Percentiles rank a stretch among this genome's conserved stretches.
phyloP scores from a whole-genome alignment of 2,888 invertebrate species.

The Nemotelus pantherinus region DNA sequence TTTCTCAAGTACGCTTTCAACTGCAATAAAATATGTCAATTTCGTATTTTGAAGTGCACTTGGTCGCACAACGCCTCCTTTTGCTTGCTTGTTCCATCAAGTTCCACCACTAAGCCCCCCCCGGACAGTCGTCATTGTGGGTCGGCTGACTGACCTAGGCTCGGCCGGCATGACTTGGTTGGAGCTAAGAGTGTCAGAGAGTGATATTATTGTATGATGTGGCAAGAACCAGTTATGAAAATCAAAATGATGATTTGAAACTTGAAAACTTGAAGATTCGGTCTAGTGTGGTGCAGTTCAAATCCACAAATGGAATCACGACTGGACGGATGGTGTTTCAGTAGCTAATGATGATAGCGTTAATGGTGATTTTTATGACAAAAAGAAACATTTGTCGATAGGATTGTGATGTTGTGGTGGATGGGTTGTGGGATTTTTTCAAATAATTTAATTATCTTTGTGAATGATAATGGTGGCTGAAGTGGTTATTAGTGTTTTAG shows the following conservation, averaged over 20 bases:
- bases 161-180: too few relatives aligned
- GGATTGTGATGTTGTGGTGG: too few relatives aligned
- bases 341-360: slow-evolving; percentile 37
- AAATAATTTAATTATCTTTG: too few relatives aligned
- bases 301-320: too few relatives aligned
- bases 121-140: neutral
- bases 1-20: slow-evolving; percentile 37
- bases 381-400: too few relatives aligned
- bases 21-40: slow-evolving; percentile 41
- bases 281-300: neutral
- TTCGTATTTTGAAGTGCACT: slow-evolving; percentile 20
- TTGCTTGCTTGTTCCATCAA: neutral
- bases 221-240: slow-evolving; percentile 41
- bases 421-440: too few relatives aligned
- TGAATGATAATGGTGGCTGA: too few relatives aligned
- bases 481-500: too few relatives aligned
- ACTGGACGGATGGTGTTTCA: slow-evolving; percentile 6
- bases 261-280: neutral
- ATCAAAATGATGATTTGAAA: slow-evolving; percentile 22
- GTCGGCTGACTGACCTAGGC: neutral
- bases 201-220: neutral
- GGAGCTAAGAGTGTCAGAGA: too few relatives aligned
- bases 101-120: neutral
- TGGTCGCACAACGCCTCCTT: slow-evolving; percentile 1
- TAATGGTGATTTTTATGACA: slow-evolving; percentile 13